Percentiles rank a stretch among this genome's conserved stretches.
Conservation (phyloP, 2,888 invertebrate species). For the Drosophila lutescens region DNA sequence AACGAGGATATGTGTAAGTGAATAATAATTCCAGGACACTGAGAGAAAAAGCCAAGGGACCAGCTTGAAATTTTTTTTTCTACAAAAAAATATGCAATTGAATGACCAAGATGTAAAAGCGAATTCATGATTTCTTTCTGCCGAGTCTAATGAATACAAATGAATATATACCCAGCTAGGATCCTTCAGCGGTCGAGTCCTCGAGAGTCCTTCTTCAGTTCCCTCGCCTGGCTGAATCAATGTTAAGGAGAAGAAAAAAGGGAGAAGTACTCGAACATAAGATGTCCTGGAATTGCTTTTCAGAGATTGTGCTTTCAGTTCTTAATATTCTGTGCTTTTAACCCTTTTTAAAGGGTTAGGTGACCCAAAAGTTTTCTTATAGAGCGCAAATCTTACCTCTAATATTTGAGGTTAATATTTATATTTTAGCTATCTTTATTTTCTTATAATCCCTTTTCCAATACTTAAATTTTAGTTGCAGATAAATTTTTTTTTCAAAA, state of each 20-base stretch:
- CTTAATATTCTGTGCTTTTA: too few relatives aligned
- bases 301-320: too few relatives aligned
- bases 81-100: too few relatives aligned
- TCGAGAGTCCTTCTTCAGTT: slow-evolving; percentile 10
- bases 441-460: too few relatives aligned
- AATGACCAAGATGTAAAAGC: neutral
- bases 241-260: neutral
- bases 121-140: neutral
- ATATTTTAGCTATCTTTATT: too few relatives aligned
- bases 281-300: slow-evolving; percentile 3
- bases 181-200: slow-evolving; percentile 23
- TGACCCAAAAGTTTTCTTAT: too few relatives aligned
- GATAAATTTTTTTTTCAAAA: too few relatives aligned
- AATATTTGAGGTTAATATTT: too few relatives aligned
- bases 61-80: neutral
- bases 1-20: slow-evolving; percentile 5
- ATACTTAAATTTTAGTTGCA: too few relatives aligned
- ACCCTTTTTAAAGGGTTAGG: too few relatives aligned
- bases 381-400: too few relatives aligned
- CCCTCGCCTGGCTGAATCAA: neutral
- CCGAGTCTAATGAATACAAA: slow-evolving; percentile 33
- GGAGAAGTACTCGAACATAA: neutral
- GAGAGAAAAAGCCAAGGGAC: neutral
- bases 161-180: slow-evolving; percentile 25
- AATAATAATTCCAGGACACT: slow-evolving; percentile 9